Evolutionary conservation across 2,888 invertebrate genomes (phyloP).

Genomic region (Tuta absoluta): DNA sequence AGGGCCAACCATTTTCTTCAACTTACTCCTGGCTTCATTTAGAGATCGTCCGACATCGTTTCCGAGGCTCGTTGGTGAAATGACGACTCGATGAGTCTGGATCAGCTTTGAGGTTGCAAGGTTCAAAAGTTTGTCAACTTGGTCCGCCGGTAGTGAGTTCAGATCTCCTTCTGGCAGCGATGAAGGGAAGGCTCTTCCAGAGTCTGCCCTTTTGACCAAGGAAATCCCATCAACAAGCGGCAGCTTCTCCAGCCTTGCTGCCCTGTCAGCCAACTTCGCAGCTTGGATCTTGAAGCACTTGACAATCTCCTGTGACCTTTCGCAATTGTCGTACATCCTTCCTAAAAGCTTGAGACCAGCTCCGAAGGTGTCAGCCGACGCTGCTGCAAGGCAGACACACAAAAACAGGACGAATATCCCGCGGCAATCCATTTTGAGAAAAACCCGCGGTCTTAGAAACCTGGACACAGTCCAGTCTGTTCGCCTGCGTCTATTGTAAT

Average conservation of each 20-base stretch:
- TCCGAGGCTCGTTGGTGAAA: slow-evolving; percentile 70
- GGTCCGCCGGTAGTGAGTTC: slow-evolving; percentile 81
- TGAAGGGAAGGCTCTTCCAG: slow-evolving; percentile 73
- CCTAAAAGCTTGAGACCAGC: slow-evolving; percentile 74
- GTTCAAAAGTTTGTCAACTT: slow-evolving; percentile 82
- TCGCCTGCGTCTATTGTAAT: slow-evolving; percentile 76
- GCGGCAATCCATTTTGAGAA: slow-evolving; percentile 71
- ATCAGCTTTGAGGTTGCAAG: slow-evolving; percentile 81
- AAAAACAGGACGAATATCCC: slow-evolving; percentile 65
- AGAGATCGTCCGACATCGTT: slow-evolving; percentile 72
- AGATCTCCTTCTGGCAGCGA: slow-evolving; percentile 81
- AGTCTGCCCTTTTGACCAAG: slow-evolving; percentile 74
- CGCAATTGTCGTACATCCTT: slow-evolving; percentile 83
- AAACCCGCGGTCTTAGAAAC: slow-evolving; percentile 56
- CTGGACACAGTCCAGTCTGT: slow-evolving; percentile 63
- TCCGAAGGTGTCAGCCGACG: slow-evolving; percentile 67
- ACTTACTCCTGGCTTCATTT: slow-evolving; percentile 81
- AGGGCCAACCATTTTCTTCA: slow-evolving; percentile 85
- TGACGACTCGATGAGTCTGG: slow-evolving; percentile 81
- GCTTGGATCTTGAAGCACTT: slow-evolving; percentile 88
- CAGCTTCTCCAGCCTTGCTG: slow-evolving; percentile 82
- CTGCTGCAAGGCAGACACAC: slow-evolving; percentile 53
- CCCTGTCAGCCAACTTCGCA: slow-evolving; percentile 83
- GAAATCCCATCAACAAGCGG: slow-evolving; percentile 83
- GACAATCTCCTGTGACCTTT: slow-evolving; percentile 82